phyloP scores from a whole-genome alignment of 2,888 invertebrate species.

The Sarcophaga variegata region DNA sequence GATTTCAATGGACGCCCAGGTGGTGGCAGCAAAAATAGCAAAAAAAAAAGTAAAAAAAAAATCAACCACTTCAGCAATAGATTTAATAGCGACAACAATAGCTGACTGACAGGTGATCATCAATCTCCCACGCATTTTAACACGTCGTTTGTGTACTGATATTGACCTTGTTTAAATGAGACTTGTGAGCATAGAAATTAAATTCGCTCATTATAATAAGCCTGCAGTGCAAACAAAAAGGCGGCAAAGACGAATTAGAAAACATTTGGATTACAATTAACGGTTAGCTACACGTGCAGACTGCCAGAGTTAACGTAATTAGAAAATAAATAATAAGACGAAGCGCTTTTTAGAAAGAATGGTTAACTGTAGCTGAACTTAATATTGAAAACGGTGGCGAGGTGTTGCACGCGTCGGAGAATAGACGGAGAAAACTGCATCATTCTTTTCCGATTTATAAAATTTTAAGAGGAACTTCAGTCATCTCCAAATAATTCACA shows the following conservation, averaged over 20 bases:
- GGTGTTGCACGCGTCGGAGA: too few species aligned
- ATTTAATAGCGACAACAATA: conserved; percentile 23
- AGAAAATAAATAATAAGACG: too few species aligned
- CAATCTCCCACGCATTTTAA: conserved; percentile 69
- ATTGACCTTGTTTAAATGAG: conserved; percentile 81
- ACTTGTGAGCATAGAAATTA: conserved; percentile 67
- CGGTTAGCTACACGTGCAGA: background rate
- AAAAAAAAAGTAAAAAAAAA: conserved; percentile 5
- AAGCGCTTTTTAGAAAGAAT: too few species aligned
- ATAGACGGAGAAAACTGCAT: too few species aligned
- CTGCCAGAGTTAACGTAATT: too few species aligned
- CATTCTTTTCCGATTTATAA: too few species aligned
- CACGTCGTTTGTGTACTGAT: conserved; percentile 75
- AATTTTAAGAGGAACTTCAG: too few species aligned
- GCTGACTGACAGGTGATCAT: conserved; percentile 41
- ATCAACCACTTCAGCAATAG: conserved; percentile 22
- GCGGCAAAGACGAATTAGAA: background rate
- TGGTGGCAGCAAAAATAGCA: conserved; percentile 42
- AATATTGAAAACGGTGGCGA: too few species aligned
- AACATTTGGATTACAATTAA: background rate
- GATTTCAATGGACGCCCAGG: conserved; percentile 55
- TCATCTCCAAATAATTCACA: too few species aligned
- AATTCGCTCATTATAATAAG: conserved; percentile 54
- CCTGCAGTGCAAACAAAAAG: background rate
- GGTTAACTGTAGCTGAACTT: too few species aligned